Evolutionary conservation across 2,888 invertebrate species (phyloP).

Genomic region (Bembecia ichneumoniformis): DNA sequence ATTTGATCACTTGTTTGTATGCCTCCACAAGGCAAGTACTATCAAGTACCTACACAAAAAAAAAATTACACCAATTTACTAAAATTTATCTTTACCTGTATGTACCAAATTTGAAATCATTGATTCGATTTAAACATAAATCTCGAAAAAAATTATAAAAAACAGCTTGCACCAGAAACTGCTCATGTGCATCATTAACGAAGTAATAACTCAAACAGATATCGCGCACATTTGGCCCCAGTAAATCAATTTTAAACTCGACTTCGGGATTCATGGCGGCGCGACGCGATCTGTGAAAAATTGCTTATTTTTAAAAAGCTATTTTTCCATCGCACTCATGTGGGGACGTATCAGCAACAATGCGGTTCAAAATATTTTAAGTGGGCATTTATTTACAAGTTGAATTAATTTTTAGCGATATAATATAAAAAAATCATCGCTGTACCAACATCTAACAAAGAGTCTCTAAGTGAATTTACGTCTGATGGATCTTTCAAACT

Average conservation of each 20-base stretch:
- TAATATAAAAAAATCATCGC: too few relatives aligned
- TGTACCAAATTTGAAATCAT: neutral
- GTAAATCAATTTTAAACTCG: conserved; percentile 57
- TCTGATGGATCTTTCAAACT: too few relatives aligned
- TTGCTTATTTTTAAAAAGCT: conserved; percentile 54
- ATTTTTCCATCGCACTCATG: conserved; percentile 33
- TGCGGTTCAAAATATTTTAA: conserved; percentile 10
- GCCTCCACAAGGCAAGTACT: too few relatives aligned
- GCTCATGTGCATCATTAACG: conserved; percentile 18
- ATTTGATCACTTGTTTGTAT: too few relatives aligned
- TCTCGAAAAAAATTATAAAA: too few relatives aligned
- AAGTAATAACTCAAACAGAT: conserved; percentile 53
- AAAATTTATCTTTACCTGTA: too few relatives aligned
- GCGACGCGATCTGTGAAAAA: conserved; percentile 53
- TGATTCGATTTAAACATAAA: neutral
- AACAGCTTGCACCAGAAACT: neutral
- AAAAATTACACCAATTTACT: too few relatives aligned
- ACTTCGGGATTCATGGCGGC: conserved; percentile 27
- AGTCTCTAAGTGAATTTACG: too few relatives aligned
- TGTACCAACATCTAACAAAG: too few relatives aligned
- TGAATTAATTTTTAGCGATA: too few relatives aligned
- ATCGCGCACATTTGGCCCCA: conserved; percentile 44
- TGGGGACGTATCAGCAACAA: conserved; percentile 28
- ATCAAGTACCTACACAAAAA: too few relatives aligned
- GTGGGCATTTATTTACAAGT: too few relatives aligned